phyloP scores from a whole-genome alignment of 2,113 vertebrate genomes.

The Montifringilla adamsi region DNA sequence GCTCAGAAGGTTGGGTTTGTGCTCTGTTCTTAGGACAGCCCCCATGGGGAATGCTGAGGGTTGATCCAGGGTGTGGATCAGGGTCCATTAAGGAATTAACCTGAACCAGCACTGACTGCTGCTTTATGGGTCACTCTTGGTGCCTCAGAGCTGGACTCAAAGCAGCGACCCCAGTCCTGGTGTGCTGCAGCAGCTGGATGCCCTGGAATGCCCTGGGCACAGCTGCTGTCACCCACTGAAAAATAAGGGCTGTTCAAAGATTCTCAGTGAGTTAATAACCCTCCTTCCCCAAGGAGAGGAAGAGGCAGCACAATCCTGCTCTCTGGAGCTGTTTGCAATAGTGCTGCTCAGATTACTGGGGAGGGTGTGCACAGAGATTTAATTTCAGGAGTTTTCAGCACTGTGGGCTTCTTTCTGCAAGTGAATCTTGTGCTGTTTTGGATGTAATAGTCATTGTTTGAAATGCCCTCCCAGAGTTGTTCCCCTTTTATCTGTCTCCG shows the following conservation, averaged over 20 bases:
- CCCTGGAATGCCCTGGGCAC: not conserved
- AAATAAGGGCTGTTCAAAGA: not conserved
- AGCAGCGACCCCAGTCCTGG: not conserved
- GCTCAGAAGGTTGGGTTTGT: not conserved
- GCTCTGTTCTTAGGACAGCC: not conserved
- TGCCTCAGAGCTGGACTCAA: not conserved
- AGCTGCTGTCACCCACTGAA: not conserved
- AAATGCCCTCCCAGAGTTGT: constrained; percentile 7
- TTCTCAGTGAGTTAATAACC: not conserved
- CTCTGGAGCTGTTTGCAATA: not conserved
- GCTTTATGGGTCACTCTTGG: not conserved
- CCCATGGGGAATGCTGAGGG: not conserved
- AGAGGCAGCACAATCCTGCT: not conserved
- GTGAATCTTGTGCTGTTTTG: not conserved
- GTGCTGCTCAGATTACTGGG: not conserved
- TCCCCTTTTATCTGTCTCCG: constrained; percentile 36
- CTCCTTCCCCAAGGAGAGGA: not conserved
- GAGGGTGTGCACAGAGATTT: not conserved
- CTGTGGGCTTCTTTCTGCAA: not conserved
- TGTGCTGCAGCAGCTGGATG: not conserved
- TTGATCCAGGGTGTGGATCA: rapidly evolving
- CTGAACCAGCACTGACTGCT: not conserved
- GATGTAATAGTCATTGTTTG: not conserved
- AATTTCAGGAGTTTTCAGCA: not conserved
- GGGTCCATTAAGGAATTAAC: not conserved